A percentile compares a stretch with the other conserved stretches of the same genome.
phyloP scores from a whole-genome alignment of 2,113 vertebrate genomes.

The Hyperoodon ampullatus region DNA sequence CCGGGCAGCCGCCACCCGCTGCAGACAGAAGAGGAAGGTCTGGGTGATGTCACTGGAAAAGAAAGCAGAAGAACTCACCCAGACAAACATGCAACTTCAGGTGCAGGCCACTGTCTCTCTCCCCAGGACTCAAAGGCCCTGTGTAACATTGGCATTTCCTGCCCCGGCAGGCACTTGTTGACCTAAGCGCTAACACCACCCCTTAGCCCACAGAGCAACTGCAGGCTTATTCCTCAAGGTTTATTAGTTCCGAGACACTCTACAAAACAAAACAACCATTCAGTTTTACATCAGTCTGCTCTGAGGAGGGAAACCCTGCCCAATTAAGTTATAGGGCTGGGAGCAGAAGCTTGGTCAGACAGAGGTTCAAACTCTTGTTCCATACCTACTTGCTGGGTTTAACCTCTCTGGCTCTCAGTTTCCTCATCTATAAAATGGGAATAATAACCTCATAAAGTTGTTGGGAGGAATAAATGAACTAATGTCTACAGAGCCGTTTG shows the following conservation, averaged over 20 bases:
- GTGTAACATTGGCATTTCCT: slow-evolving; percentile 73
- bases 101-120: slow-evolving; percentile 85
- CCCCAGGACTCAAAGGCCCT: slow-evolving; percentile 80
- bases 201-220: neutral
- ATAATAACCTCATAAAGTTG: neutral
- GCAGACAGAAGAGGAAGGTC: slow-evolving; percentile 99
- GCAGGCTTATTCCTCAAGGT: slow-evolving; percentile 62
- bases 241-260: slow-evolving; percentile 67
- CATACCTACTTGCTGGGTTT: neutral
- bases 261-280: slow-evolving; percentile 73
- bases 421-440: slow-evolving; percentile 19
- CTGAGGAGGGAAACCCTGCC: slow-evolving; percentile 59
- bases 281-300: slow-evolving; percentile 15
- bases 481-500: neutral
- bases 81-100: slow-evolving; percentile 99
- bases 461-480: neutral
- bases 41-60: slow-evolving; percentile 99
- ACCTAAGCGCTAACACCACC: slow-evolving; percentile 40
- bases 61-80: slow-evolving; percentile 99
- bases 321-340: neutral
- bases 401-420: neutral
- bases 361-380: neutral
- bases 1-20: slow-evolving; percentile 97
- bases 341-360: slow-evolving; percentile 12
- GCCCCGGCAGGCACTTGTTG: neutral